Conservation (phyloP, 2,113 vertebrate genomes). For the Rhagologus leucostigma region DNA sequence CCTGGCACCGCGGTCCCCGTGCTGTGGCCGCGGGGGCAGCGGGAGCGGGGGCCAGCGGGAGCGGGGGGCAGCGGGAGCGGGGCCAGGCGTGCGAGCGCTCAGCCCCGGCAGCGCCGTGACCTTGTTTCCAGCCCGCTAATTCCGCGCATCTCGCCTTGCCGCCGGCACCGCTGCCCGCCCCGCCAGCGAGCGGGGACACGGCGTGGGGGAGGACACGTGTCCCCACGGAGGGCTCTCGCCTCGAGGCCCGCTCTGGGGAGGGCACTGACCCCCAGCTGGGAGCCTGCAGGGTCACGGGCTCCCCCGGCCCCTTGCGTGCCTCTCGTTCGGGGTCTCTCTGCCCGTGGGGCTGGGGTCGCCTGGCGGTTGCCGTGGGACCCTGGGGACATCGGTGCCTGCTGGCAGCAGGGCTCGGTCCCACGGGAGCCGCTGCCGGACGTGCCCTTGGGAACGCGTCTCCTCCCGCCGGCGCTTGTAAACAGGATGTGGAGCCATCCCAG, state of each 20-base stretch:
- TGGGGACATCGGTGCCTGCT: neutral
- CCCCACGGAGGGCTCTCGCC: neutral
- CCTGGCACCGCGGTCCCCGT: neutral
- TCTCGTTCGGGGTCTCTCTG: neutral
- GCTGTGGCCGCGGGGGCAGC: neutral
- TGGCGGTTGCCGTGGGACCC: accelerated
- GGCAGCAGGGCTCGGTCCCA: neutral
- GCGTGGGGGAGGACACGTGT: neutral
- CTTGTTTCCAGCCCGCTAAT: conserved; percentile 35
- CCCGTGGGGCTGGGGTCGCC: too few relatives aligned
- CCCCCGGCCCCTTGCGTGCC: too few relatives aligned
- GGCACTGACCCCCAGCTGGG: neutral
- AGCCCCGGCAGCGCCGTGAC: neutral
- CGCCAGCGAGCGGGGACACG: neutral
- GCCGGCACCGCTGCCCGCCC: neutral
- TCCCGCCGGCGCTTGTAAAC: conserved; percentile 5
- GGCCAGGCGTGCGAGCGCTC: neutral
- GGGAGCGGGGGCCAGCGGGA: too few relatives aligned
- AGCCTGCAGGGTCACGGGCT: neutral
- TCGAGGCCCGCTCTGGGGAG: accelerated
- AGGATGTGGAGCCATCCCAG: conserved; percentile 24
- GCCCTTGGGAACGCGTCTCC: neutral
- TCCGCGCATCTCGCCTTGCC: neutral
- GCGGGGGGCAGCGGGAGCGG: neutral
- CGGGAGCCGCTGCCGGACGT: neutral